A percentile compares a stretch with the other conserved stretches of the same genome.
Evolutionary conservation across 2,797 vertebrate species (phyloP).

Genomic region (Benthosema pterotum): DNA sequence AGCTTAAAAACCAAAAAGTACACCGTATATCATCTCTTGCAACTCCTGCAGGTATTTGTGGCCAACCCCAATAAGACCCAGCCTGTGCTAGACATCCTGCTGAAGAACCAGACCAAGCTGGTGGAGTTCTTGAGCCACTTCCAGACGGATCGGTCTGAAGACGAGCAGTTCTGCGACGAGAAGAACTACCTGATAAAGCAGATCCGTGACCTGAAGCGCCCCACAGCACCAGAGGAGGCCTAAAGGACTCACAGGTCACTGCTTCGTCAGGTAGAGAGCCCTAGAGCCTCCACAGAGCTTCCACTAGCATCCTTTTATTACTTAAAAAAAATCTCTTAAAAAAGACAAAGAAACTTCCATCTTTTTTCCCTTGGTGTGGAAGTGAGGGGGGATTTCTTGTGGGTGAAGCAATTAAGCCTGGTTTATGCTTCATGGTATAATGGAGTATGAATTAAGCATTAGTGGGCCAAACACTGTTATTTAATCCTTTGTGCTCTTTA

Average conservation of each 20-base stretch:
- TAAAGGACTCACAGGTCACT: slow-evolving; percentile 27
- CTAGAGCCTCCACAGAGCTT: slow-evolving; percentile 36
- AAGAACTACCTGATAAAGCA: slow-evolving; percentile 88
- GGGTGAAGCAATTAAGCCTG: slow-evolving; percentile 25
- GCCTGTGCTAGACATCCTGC: slow-evolving; percentile 84
- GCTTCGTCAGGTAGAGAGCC: slow-evolving; percentile 43
- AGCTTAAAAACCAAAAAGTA: too few species aligned
- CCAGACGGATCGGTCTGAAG: slow-evolving; percentile 83
- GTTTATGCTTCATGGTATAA: too few species aligned
- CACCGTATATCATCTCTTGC: not conserved
- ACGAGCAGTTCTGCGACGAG: slow-evolving; percentile 87
- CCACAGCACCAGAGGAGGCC: slow-evolving; percentile 73
- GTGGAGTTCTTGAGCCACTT: slow-evolving; percentile 85
- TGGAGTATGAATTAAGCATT: not conserved
- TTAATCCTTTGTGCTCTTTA: slow-evolving; percentile 66
- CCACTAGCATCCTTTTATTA: slow-evolving; percentile 53
- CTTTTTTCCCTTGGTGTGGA: slow-evolving; percentile 52
- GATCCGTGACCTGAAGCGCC: slow-evolving; percentile 84
- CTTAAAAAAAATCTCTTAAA: slow-evolving; percentile 64
- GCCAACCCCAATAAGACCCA: slow-evolving; percentile 86
- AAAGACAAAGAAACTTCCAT: slow-evolving; percentile 50
- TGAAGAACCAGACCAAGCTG: slow-evolving; percentile 86
- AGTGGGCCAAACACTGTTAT: slow-evolving; percentile 71
- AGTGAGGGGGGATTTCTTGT: slow-evolving; percentile 58
- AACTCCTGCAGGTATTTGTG: slow-evolving; percentile 78